These are phyloP conservation scores for Eupeodes luniger DNA, from an alignment of 2,888 invertebrate species.

Conservation along the genomic window DNA sequence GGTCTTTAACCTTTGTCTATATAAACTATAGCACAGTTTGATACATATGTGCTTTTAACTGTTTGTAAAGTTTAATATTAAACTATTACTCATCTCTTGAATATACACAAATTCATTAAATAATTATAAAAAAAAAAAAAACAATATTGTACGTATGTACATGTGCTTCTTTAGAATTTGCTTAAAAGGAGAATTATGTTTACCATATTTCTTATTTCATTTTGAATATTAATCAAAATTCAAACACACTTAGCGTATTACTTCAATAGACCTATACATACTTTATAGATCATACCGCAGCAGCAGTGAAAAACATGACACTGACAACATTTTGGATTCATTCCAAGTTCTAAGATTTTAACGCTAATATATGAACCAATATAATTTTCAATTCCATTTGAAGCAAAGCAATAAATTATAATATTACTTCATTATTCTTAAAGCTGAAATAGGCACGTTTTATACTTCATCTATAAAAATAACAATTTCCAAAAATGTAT, in stretches of 20 bases:
- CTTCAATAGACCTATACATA: neutral
- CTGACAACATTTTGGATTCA: slow-evolving; percentile 25
- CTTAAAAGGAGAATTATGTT: neutral
- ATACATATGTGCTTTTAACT: too few relatives aligned
- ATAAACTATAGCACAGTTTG: too few relatives aligned
- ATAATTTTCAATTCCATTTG: neutral
- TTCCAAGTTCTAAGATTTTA: slow-evolving; percentile 4
- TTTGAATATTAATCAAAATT: neutral
- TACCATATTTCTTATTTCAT: slow-evolving; percentile 6
- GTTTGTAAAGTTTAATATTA: neutral
- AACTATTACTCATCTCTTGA: neutral
- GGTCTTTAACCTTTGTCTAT: too few relatives aligned
- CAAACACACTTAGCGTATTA: slow-evolving; percentile 1
- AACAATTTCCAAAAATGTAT: neutral
- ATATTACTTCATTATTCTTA: neutral
- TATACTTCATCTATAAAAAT: neutral
- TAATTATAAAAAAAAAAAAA: too few relatives aligned
- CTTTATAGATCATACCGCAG: neutral
- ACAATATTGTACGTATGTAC: too few relatives aligned
- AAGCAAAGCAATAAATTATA: neutral
- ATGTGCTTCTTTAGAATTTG: neutral
- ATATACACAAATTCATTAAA: neutral
- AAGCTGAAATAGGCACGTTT: neutral
- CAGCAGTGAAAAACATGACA: neutral
- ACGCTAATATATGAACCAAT: neutral